Evolutionary conservation across 1,140 invertebrate genomes (phyloP), one percentile per base, ranked within the genome.

Genomic region (Maconellicoccus hirsutus): DNA sequence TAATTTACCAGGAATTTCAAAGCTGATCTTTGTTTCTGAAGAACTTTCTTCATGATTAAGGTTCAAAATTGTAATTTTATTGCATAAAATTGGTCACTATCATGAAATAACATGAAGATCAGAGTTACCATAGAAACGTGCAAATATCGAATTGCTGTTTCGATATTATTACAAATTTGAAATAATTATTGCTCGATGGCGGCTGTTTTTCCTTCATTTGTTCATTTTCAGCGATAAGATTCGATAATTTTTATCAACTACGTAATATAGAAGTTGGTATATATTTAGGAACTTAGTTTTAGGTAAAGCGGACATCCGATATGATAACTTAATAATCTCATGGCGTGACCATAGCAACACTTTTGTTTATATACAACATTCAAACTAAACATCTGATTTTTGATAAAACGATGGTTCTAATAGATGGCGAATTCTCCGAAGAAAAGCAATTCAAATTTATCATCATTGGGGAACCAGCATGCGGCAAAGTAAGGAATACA

Each of bases 381-480:
- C 2, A 52, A 3, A 52, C 4, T 19, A 52, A 52, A 16, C 10
- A 8, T 52, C n/a, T 52, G 3, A 52, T 52, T 19, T 19, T 52
- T 2, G 16, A 14, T 8, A 16, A 52, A 52, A 52, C n/a, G n/a
- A 52, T 52, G 42, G 42, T 52, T 52, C n/a, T 52, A 52, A 16
- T 19, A 52, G 42, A 52, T 16, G 61, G 61, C 19, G 61, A 66
- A 26, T 25, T 14, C 19, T 66, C 25, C 3, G 23, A 70, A 21
- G 86, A 87, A 76, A 87, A 84, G 79, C 85, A 87, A 77, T 77
- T 93, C 72, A 93, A 93, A 81, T 84, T 94, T 75, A 87, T 90
- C 22, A 79, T 94, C 70, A 81, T 93, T 74, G 92, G 92, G 19
- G 90, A 93, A 79, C 83, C 88, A 66, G 83, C 83, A 74, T 86